A percentile compares a stretch with the other conserved stretches of the same genome.
These are phyloP conservation scores for Leptoclinus maculatus DNA, from an alignment of 2,797 vertebrate genomes.

Conservation along the genomic window DNA sequence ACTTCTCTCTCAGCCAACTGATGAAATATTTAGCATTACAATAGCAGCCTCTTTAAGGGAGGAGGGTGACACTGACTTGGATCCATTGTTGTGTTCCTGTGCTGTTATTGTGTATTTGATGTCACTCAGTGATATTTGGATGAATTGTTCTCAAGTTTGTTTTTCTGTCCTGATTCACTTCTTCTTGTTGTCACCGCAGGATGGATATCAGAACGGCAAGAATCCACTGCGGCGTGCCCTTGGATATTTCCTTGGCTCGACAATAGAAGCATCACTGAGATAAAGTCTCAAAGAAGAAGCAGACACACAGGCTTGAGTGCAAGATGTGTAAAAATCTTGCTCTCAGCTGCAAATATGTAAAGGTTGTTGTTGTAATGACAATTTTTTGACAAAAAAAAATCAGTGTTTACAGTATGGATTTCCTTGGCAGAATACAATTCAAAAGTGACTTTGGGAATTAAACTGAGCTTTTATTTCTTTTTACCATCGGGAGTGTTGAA, in stretches of 20 bases:
- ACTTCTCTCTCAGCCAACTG: slow-evolving; percentile 67
- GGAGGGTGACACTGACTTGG: slow-evolving; percentile 42
- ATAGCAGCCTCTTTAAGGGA: slow-evolving; percentile 66
- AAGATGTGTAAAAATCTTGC: slow-evolving; percentile 31
- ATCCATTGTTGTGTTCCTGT: slow-evolving; percentile 44
- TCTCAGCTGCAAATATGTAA: slow-evolving; percentile 51
- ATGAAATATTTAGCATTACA: slow-evolving; percentile 81
- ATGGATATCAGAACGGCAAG: slow-evolving; percentile 6
- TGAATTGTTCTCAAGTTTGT: background rate
- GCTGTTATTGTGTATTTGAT: slow-evolving; percentile 26
- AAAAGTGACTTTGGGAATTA: slow-evolving; percentile 67
- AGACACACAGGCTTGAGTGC: background rate
- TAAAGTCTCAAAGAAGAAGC: slow-evolving; percentile 27
- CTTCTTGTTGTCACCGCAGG: slow-evolving; percentile 2
- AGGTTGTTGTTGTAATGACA: slow-evolving; percentile 53
- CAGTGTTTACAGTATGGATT: slow-evolving; percentile 55
- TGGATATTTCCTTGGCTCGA: slow-evolving; percentile 7
- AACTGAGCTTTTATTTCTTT: slow-evolving; percentile 61
- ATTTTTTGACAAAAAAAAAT: slow-evolving; percentile 50
- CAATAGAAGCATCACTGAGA: background rate
- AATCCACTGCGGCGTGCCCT: background rate
- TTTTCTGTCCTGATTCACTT: slow-evolving; percentile 13
- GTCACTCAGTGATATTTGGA: slow-evolving; percentile 29
- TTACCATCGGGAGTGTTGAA: slow-evolving; percentile 66
- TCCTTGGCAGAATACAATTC: slow-evolving; percentile 55